These are phyloP conservation scores for Ruditapes philippinarum DNA, from an alignment of 1,140 invertebrate genomes.

Conservation along the genomic window DNA sequence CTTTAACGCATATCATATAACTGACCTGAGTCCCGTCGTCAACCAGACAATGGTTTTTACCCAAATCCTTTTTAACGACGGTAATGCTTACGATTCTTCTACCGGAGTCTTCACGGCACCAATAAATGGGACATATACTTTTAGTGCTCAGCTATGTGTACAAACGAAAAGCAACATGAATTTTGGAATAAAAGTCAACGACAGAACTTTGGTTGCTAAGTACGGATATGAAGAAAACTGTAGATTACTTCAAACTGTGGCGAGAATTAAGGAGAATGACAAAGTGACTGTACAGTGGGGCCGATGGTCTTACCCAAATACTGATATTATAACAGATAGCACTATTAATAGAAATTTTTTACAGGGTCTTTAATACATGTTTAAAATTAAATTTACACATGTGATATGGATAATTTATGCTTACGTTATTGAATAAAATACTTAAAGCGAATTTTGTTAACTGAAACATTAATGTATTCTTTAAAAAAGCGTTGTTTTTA, in stretches of 20 bases:
- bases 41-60: not conserved
- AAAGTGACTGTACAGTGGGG: not conserved
- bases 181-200: not conserved
- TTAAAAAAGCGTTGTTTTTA: too few relatives aligned
- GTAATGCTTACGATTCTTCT: not conserved
- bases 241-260: not conserved
- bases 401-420: too few relatives aligned
- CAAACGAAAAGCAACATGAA: not conserved
- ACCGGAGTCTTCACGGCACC: conserved; percentile 7
- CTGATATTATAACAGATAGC: not conserved
- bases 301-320: not conserved
- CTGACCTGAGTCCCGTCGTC: not conserved
- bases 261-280: not conserved
- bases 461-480: too few relatives aligned
- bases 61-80: not conserved
- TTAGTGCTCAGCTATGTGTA: not conserved
- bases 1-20: not conserved
- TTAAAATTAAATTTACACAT: not conserved
- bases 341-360: not conserved
- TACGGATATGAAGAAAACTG: not conserved
- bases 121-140: not conserved
- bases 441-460: too few relatives aligned
- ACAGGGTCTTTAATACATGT: not conserved
- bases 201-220: not conserved
- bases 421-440: too few relatives aligned